Conservation (phyloP, 2,888 invertebrate genomes). For the Agrochola litura region DNA sequence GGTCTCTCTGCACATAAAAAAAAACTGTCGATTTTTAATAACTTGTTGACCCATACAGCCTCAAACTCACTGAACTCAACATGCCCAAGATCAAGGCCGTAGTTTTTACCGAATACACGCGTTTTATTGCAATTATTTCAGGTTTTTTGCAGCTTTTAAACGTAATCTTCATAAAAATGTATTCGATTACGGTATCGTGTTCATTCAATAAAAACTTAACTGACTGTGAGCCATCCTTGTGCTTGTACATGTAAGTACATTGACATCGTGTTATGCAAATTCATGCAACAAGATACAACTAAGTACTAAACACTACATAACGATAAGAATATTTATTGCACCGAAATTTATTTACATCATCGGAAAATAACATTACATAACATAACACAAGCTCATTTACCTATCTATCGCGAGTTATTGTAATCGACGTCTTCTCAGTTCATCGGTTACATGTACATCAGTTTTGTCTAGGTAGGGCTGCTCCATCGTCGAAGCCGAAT, state of each 20-base stretch:
- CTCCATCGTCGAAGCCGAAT: too few relatives aligned
- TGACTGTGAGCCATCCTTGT: constrained; percentile 21
- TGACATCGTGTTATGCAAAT: constrained; percentile 1
- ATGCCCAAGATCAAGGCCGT: constrained; percentile 53
- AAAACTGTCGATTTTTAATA: constrained; percentile 29
- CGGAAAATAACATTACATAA: too few relatives aligned
- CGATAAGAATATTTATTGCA: too few relatives aligned
- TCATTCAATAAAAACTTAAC: constrained; percentile 31
- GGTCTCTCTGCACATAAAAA: neutral
- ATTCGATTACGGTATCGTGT: constrained; percentile 23
- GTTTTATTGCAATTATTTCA: constrained; percentile 31
- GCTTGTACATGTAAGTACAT: constrained; percentile 12
- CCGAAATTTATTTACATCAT: too few relatives aligned
- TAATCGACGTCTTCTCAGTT: too few relatives aligned
- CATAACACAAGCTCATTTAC: too few relatives aligned
- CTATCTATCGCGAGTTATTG: too few relatives aligned
- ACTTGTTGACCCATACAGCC: constrained; percentile 29
- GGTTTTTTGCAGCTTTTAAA: constrained; percentile 28
- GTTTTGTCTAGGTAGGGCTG: too few relatives aligned
- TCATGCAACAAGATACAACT: neutral
- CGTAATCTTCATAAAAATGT: constrained; percentile 38
- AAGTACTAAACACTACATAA: neutral
- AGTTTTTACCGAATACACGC: constrained; percentile 13
- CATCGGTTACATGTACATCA: too few relatives aligned
- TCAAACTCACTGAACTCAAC: constrained; percentile 46